Evolutionary conservation across 2,797 vertebrate species (phyloP).

Genomic region (Hippoglossus hippoglossus): DNA sequence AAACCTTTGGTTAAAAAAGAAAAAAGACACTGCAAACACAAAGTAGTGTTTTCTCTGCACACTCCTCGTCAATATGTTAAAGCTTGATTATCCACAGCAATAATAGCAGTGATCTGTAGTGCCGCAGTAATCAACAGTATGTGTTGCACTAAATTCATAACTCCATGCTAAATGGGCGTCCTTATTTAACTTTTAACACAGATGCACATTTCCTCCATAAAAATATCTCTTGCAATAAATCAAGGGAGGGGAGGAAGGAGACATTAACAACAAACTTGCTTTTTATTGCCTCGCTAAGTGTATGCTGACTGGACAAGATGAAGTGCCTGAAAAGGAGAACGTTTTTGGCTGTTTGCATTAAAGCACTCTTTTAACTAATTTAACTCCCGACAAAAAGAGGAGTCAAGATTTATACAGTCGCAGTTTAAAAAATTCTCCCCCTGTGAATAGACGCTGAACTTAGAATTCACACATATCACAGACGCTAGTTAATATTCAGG

Average conservation of each 20-base stretch:
- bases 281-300: constrained; percentile 53
- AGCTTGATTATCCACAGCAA: neutral
- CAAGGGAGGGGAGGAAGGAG: constrained; percentile 22
- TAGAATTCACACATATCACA: constrained; percentile 17
- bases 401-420: constrained; percentile 38
- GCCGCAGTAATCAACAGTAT: constrained; percentile 2
- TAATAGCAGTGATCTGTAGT: neutral
- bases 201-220: constrained; percentile 37
- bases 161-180: neutral
- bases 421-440: constrained; percentile 18
- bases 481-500: constrained; percentile 12
- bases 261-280: constrained; percentile 33
- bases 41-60: neutral
- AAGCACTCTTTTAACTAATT: constrained; percentile 46
- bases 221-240: constrained; percentile 45
- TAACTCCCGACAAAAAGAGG: constrained; percentile 20
- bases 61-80: neutral
- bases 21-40: neutral
- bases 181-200: constrained; percentile 37
- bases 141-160: neutral
- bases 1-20: neutral
- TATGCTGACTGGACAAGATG: constrained; percentile 52
- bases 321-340: constrained; percentile 37
- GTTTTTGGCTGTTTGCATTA: constrained; percentile 34
- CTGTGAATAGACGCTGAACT: constrained; percentile 5